A percentile compares a stretch with the other conserved stretches of the same genome.
Conservation (phyloP, 1,140 invertebrate species). For the Drosophila leontia region DNA sequence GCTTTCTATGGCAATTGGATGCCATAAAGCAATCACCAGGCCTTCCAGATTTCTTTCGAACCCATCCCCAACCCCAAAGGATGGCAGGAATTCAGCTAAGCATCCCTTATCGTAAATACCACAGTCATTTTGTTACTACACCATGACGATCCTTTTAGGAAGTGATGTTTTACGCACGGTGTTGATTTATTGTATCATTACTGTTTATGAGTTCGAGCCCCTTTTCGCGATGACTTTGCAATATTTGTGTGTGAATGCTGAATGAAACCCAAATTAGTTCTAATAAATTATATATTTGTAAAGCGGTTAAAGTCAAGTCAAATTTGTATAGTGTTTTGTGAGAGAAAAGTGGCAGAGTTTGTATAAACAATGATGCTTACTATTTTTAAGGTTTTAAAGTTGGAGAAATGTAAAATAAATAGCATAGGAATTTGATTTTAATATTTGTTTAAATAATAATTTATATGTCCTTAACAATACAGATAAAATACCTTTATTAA, state of each 20-base stretch:
- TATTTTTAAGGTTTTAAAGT: not conserved
- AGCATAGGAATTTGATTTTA: too few relatives aligned
- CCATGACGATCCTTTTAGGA: slow-evolving; percentile 68
- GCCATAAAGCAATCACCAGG: slow-evolving; percentile 38
- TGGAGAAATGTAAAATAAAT: not conserved
- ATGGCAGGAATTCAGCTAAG: slow-evolving; percentile 21
- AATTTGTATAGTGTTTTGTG: not conserved
- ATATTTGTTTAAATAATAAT: too few relatives aligned
- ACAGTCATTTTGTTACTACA: slow-evolving; percentile 67
- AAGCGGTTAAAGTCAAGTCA: not conserved
- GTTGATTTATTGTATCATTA: slow-evolving; percentile 77
- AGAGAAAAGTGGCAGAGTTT: not conserved
- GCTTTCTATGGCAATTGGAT: slow-evolving; percentile 66
- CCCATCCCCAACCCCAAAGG: slow-evolving; percentile 11
- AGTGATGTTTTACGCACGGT: slow-evolving; percentile 44
- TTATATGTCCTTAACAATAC: not conserved
- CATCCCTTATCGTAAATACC: slow-evolving; percentile 68
- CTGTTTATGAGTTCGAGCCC: slow-evolving; percentile 54
- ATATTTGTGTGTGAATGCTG: slow-evolving; percentile 30
- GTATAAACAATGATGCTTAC: not conserved
- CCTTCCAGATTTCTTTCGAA: slow-evolving; percentile 21
- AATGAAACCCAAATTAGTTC: slow-evolving; percentile 33
- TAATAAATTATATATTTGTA: slow-evolving; percentile 33
- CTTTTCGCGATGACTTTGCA: slow-evolving; percentile 46
- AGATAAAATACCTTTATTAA: too few relatives aligned